These are phyloP conservation scores for Hydractinia symbiolongicarpus DNA, from an alignment of 30 jellyfish, hydroid and myxozoan species.

Conservation along the genomic window DNA sequence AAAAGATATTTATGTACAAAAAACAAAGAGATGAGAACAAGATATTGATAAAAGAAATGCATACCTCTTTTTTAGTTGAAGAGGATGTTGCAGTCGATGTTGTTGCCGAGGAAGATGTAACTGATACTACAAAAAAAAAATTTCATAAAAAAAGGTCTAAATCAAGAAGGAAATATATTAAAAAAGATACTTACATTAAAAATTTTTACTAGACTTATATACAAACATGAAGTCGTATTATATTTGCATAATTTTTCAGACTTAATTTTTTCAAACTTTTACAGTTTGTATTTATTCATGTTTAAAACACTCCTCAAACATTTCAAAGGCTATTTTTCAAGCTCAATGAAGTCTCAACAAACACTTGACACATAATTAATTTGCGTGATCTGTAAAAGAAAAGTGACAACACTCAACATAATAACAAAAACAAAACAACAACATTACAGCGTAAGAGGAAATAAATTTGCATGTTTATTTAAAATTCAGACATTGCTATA, in stretches of 20 bases:
- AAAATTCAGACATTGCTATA: too few species aligned
- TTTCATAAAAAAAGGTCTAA: constrained; percentile 6
- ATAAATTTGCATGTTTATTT: neutral
- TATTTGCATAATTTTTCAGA: neutral
- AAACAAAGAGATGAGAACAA: neutral
- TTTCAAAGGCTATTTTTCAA: too few species aligned
- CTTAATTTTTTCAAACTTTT: too few species aligned
- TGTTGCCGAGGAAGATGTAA: constrained; percentile 29
- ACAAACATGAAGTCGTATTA: too few species aligned
- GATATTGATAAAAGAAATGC: neutral
- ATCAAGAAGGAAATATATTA: neutral
- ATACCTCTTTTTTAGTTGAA: constrained; percentile 65
- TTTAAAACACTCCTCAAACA: too few species aligned
- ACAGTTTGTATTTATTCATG: too few species aligned
- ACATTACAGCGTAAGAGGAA: neutral
- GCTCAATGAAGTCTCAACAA: too few species aligned
- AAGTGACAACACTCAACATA: too few species aligned
- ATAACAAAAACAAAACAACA: neutral
- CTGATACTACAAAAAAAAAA: neutral
- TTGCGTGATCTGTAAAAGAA: too few species aligned
- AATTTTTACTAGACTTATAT: neutral
- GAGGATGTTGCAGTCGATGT: constrained; percentile 43
- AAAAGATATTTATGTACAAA: too few species aligned
- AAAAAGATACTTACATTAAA: neutral
- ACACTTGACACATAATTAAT: too few species aligned